phyloP scores from a whole-genome alignment of 1,140 invertebrate species.

The Drosophila bifasciata region DNA sequence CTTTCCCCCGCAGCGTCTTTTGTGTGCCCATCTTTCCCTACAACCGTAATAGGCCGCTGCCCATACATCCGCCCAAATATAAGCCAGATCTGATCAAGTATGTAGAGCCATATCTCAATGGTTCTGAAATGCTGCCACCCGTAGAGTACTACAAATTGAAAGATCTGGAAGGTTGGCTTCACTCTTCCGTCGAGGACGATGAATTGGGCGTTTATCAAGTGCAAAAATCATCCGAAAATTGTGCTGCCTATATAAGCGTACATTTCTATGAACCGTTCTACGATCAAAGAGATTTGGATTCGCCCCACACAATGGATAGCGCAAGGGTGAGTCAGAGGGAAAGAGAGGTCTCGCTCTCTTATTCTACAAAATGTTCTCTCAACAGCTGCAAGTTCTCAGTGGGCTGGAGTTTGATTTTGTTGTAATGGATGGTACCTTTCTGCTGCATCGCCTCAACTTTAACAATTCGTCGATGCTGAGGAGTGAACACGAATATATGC shows the following conservation, averaged over 20 bases:
- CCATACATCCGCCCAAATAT: conserved; percentile 4
- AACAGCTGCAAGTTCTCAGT: conserved; percentile 25
- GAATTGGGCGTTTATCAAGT: conserved; percentile 1
- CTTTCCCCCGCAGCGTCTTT: conserved; percentile 17
- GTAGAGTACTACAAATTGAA: neutral
- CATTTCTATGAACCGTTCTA: conserved; percentile 38
- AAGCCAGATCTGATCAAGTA: conserved; percentile 15
- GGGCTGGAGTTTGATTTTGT: conserved; percentile 40
- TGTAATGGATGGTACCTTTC: conserved; percentile 34
- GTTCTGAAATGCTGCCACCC: neutral
- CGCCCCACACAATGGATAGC: conserved; percentile 1
- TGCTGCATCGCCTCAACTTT: conserved; percentile 1
- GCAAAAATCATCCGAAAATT: neutral
- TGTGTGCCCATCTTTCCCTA: conserved; percentile 35
- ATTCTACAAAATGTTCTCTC: neutral
- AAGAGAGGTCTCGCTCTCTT: neutral
- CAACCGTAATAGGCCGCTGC: too few relatives aligned
- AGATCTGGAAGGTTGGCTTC: conserved; percentile 7
- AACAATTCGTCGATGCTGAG: neutral
- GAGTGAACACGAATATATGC: too few relatives aligned
- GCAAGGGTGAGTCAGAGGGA: conserved; percentile 9
- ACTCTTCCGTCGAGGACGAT: neutral
- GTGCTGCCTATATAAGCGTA: conserved; percentile 28
- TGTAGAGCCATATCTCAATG: conserved; percentile 3
- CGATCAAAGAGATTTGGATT: conserved; percentile 25